phyloP scores from a whole-genome alignment of 2,797 vertebrate species.

The Mormyrus hasselquistii region DNA sequence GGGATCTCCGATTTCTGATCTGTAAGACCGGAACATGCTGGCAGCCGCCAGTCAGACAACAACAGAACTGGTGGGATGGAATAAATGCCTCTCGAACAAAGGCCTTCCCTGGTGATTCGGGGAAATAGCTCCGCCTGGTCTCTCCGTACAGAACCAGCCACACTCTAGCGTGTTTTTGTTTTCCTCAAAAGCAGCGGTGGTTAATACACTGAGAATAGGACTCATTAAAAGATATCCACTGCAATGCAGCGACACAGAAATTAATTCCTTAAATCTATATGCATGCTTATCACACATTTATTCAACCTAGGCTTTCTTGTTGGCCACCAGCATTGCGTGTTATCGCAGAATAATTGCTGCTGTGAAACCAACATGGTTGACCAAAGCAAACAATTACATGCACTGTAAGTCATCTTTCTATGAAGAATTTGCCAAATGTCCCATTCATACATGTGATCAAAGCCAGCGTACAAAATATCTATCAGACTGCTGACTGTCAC shows the following conservation, averaged over 20 bases:
- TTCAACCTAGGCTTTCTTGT: neutral
- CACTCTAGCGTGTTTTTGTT: slow-evolving; percentile 25
- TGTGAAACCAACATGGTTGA: neutral
- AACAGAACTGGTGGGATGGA: slow-evolving; percentile 49
- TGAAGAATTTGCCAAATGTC: neutral
- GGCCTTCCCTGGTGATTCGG: slow-evolving; percentile 42
- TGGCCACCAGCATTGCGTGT: neutral
- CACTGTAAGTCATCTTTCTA: neutral
- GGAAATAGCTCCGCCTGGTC: slow-evolving; percentile 47
- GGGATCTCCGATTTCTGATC: slow-evolving; percentile 57
- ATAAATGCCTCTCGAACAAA: slow-evolving; percentile 50
- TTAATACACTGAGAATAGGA: neutral
- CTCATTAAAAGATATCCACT: neutral
- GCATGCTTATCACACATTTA: neutral
- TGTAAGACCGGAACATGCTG: slow-evolving; percentile 36
- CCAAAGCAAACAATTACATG: neutral
- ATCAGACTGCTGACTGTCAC: neutral
- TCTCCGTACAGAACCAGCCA: slow-evolving; percentile 41
- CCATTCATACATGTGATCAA: slow-evolving; percentile 38
- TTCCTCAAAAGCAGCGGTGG: neutral
- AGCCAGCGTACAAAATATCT: slow-evolving; percentile 35
- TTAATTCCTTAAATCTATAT: slow-evolving; percentile 34
- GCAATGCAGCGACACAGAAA: neutral
- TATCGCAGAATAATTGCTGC: neutral
- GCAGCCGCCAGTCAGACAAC: slow-evolving; percentile 41